Percentiles rank a stretch among this genome's conserved stretches.
Conservation (phyloP, 2,113 vertebrate genomes). For the Rhinichthys klamathensis region DNA sequence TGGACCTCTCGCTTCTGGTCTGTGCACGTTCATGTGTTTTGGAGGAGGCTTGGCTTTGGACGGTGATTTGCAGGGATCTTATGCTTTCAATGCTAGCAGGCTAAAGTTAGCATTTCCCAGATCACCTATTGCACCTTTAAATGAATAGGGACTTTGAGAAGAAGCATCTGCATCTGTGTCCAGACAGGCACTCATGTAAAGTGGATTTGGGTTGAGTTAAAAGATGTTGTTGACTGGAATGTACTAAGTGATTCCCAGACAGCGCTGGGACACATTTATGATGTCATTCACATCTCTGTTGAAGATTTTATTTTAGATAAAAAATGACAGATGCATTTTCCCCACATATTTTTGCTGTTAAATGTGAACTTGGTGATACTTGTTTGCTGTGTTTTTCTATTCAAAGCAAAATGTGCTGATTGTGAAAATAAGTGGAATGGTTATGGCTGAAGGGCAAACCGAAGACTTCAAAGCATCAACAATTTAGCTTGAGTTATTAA, state of each 20-base stretch:
- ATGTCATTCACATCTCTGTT: background rate
- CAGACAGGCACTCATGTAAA: background rate
- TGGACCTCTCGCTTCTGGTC: no score
- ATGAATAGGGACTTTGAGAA: background rate
- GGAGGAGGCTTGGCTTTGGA: no score
- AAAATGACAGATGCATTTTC: background rate
- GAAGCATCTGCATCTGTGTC: background rate
- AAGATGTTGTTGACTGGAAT: background rate
- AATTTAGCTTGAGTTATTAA: slow-evolving; percentile 16
- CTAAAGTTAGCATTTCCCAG: no score
- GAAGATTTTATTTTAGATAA: background rate
- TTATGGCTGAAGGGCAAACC: slow-evolving; percentile 18
- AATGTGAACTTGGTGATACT: background rate
- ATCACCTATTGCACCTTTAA: background rate
- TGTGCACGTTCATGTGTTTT: no score
- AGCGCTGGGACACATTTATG: background rate
- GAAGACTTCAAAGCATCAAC: slow-evolving; percentile 30
- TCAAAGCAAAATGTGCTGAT: background rate
- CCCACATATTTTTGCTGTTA: background rate
- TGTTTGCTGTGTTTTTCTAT: slow-evolving; percentile 14
- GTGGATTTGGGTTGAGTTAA: slow-evolving; percentile 1
- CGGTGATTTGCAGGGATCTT: no score
- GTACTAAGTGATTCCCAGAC: background rate
- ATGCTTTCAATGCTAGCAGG: no score
- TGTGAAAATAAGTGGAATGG: slow-evolving; percentile 32